Conservation (phyloP, 1,140 invertebrate genomes). For the Cotesia vestalis region DNA sequence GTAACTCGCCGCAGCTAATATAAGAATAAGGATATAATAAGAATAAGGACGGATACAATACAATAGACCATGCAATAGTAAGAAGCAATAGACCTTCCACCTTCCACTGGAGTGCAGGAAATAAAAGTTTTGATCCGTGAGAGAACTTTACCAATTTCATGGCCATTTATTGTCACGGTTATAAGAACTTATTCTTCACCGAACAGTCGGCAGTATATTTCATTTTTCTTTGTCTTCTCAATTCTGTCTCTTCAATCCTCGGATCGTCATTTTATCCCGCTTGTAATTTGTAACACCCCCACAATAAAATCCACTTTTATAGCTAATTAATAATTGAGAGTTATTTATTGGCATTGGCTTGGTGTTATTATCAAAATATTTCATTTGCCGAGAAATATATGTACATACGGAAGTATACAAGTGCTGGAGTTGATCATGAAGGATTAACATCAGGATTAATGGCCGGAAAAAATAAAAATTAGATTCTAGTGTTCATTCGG, state of each 20-base stretch:
- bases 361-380: not conserved
- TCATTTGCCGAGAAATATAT: not conserved
- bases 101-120: not conserved
- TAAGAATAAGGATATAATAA: slow-evolving; percentile 35
- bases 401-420: slow-evolving; percentile 30
- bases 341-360: no score
- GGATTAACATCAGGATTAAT: slow-evolving; percentile 22
- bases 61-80: not conserved
- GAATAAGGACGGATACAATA: not conserved
- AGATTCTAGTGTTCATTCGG: slow-evolving; percentile 16
- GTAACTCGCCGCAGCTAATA: slow-evolving; percentile 39
- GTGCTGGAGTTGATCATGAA: slow-evolving; percentile 25
- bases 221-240: slow-evolving; percentile 31
- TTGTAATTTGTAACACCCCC: no score
- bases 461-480: slow-evolving; percentile 1
- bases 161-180: slow-evolving; percentile 51
- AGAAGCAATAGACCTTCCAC: not conserved
- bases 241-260: no score
- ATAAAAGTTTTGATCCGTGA: slow-evolving; percentile 41
- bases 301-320: no score
- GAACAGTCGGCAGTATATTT: no score
- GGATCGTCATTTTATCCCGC: no score
- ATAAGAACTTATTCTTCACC: slow-evolving; percentile 36
- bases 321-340: not conserved
- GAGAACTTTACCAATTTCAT: slow-evolving; percentile 51